Percentiles rank a stretch among this genome's conserved stretches.
Evolutionary conservation across 1,140 invertebrate genomes (phyloP).

Genomic region (Nomia melanderi): DNA sequence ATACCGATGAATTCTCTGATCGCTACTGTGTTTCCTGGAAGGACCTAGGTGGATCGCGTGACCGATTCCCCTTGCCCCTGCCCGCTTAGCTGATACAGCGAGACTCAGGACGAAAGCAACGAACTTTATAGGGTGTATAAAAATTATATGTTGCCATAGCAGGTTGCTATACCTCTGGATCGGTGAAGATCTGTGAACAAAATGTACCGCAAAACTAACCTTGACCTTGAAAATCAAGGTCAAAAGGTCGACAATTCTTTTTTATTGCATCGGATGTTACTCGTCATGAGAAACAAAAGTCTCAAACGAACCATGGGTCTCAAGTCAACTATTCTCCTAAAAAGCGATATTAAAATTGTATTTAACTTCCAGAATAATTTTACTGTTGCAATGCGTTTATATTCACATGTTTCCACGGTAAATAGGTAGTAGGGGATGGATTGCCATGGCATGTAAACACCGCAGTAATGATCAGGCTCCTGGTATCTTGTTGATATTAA

Average conservation of each 20-base stretch:
- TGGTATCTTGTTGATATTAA: not conserved
- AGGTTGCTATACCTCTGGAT: no score
- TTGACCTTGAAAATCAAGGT: slow-evolving; percentile 1
- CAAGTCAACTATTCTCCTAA: not conserved
- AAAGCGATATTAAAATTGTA: not conserved
- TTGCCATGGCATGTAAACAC: not conserved
- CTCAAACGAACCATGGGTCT: not conserved
- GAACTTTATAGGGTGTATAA: no score
- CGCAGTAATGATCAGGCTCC: not conserved
- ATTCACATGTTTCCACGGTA: not conserved
- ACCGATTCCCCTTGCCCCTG: no score
- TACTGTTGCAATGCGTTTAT: not conserved
- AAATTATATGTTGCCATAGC: no score
- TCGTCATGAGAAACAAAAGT: not conserved
- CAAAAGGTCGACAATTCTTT: not conserved
- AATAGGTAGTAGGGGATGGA: not conserved
- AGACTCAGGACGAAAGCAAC: no score
- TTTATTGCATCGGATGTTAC: not conserved
- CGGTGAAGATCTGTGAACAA: no score
- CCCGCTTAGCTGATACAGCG: no score
- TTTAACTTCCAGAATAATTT: slow-evolving; percentile 6
- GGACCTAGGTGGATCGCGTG: no score
- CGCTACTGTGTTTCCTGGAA: no score
- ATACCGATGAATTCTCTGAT: no score
- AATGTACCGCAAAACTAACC: no score